Conservation (phyloP, 2,797 vertebrate genomes). For the Meriones psammophilus region DNA sequence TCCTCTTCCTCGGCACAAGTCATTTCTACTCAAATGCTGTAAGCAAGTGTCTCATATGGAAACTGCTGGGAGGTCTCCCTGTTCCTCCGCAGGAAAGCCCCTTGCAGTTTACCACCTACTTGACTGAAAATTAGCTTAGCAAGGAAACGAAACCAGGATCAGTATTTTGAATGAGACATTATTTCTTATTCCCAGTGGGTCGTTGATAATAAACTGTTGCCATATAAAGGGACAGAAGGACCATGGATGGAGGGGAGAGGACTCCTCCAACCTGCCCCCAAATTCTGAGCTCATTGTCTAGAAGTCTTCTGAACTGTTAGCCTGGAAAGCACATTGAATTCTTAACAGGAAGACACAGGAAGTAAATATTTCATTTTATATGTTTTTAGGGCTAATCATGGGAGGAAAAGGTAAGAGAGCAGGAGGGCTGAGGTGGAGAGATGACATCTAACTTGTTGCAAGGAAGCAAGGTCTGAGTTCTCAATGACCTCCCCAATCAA, state of each 20-base stretch:
- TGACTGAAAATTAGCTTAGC: not conserved
- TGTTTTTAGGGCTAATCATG: not conserved
- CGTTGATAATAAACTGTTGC: not conserved
- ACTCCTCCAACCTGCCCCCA: fast-evolving
- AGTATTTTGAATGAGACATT: not conserved
- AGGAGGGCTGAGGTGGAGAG: fast-evolving
- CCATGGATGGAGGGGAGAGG: fast-evolving
- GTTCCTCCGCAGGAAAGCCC: no score
- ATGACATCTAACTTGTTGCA: not conserved
- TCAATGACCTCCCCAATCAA: not conserved
- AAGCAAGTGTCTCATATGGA: no score
- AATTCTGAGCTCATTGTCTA: not conserved
- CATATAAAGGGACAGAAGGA: not conserved
- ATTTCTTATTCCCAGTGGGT: no score
- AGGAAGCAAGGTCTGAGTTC: not conserved
- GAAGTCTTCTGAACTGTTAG: not conserved
- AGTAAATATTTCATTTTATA: not conserved
- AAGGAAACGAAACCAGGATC: not conserved
- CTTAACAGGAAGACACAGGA: not conserved
- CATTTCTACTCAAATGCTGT: no score
- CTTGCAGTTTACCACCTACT: not conserved
- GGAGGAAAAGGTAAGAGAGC: no score
- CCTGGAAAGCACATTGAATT: not conserved
- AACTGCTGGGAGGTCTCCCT: not conserved
- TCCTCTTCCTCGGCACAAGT: not conserved